Conservation (phyloP, 2,113 vertebrate species). For the Pituophis catenifer region DNA sequence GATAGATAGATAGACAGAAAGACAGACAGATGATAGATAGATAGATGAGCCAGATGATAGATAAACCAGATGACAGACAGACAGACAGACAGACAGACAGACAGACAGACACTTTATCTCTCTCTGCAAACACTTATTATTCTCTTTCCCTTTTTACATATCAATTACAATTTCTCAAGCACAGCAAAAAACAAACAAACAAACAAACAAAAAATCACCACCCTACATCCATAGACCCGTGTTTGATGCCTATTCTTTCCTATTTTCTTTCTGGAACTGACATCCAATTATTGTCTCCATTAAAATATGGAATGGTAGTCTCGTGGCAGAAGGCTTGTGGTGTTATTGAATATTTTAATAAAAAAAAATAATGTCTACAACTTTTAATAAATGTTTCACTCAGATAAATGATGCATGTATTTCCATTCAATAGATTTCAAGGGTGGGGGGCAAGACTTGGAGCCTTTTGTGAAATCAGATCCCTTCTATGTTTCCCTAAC, state of each 20-base stretch:
- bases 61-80: too few relatives aligned
- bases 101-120: background rate
- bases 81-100: too few relatives aligned
- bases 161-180: background rate
- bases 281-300: slow-evolving; percentile 4
- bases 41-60: too few relatives aligned
- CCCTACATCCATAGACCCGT: background rate
- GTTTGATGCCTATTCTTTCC: background rate
- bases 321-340: slow-evolving; percentile 26
- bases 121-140: background rate
- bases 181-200: background rate
- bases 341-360: background rate
- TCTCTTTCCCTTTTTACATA: background rate
- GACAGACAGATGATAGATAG: too few relatives aligned
- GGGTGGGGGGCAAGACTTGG: background rate
- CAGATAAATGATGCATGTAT: background rate
- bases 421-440: background rate
- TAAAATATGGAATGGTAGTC: slow-evolving; percentile 23
- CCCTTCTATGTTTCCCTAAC: slow-evolving; percentile 18
- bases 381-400: slow-evolving; percentile 34
- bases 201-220: background rate
- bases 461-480: background rate
- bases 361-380: background rate
- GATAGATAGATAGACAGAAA: too few relatives aligned
- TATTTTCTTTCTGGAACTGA: slow-evolving; percentile 12